Percentiles rank a stretch among this genome's conserved stretches.
phyloP scores from a whole-genome alignment of 2,888 invertebrate genomes.

The Salpingus planirostris region DNA sequence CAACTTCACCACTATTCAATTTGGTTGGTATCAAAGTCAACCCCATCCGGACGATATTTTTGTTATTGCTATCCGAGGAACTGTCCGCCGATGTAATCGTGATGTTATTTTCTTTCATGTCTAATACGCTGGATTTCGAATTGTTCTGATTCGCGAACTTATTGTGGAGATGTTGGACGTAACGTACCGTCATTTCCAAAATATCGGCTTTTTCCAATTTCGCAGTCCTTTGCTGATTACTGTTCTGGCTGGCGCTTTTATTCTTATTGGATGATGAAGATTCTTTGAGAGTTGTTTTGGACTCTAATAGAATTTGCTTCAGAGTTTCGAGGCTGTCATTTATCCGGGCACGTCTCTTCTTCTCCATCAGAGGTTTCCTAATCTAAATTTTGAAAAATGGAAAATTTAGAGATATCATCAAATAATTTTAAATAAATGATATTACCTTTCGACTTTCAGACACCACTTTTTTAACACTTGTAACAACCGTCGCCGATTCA shows the following conservation, averaged over 20 bases:
- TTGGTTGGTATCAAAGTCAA: conserved; percentile 37
- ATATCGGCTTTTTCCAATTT: conserved; percentile 60
- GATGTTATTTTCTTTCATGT: conserved; percentile 14
- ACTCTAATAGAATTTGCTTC: conserved; percentile 44
- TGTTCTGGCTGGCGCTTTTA: conserved; percentile 16
- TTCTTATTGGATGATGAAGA: conserved; percentile 12
- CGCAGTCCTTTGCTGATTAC: conserved; percentile 42
- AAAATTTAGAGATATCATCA: conserved; percentile 2
- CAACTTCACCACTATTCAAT: conserved; percentile 38
- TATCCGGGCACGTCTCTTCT: conserved; percentile 45
- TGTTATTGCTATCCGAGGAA: conserved; percentile 22
- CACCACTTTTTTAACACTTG: conserved; percentile 17
- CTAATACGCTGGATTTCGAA: conserved; percentile 4
- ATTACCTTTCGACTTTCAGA: conserved; percentile 37
- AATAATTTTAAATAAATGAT: conserved; percentile 5
- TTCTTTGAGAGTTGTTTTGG: conserved; percentile 33
- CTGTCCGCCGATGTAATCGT: conserved; percentile 26
- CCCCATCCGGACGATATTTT: conserved; percentile 19
- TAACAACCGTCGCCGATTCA: no score
- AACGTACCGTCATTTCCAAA: conserved; percentile 53
- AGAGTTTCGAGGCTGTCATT: conserved; percentile 47
- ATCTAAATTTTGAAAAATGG: conserved; percentile 25
- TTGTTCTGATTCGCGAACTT: conserved; percentile 22
- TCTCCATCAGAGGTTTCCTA: conserved; percentile 49
- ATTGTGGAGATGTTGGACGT: conserved; percentile 47